Base-by-base conservation (phyloP, 2,797 vertebrate species). In the Pelobates cultripes region DNA sequence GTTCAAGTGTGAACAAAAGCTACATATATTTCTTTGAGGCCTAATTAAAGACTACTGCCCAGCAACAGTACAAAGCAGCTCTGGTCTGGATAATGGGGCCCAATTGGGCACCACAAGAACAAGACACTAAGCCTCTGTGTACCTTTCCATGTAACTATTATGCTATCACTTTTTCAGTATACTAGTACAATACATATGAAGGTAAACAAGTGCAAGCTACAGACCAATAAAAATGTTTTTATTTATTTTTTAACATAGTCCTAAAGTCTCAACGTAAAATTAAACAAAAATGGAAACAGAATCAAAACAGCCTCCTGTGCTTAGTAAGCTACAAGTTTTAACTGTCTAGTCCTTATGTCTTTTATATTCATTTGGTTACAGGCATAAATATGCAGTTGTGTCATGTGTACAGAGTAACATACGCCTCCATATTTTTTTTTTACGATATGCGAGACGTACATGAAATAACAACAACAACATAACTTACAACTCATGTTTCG, bases 1-100 rank as follows among this genome's bases (percentile, higher is more conserved):
- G 80, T 82, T 55, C 44, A 82, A 82, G 68, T 43, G 57, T 76
- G 74, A 71, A 77, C 74, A 77, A 82, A 82, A 41, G 69, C 68
- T 64, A 71, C 69, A 28, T 82, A 82, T 77, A 66, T 72, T 71
- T 82, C 68, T 77, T 77, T 72, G 55, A 77, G 74, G 15, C 68
- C 71, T 76, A 82, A 82, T 82, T 77, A 72, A 77, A 82, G 67
- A 82, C 74, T 66, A 68, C 80, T 82, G 80, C 80, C 76, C 80
- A 82, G 80, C 80, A 82, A 82, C 80, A 82, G 80, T 82, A 82
- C 80, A 77, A 82, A 82, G 80, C 67, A 76, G 68, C 73, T 71
- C 80, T 70, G 67, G 67, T 28, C 43, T 66, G 57, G 10, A 82
- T 77, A 82, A 82, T 82, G 60, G 68, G 68, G 55, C 68, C 68